Conservation (phyloP, 2,888 invertebrate species). For the Dysmachus trigonus region DNA sequence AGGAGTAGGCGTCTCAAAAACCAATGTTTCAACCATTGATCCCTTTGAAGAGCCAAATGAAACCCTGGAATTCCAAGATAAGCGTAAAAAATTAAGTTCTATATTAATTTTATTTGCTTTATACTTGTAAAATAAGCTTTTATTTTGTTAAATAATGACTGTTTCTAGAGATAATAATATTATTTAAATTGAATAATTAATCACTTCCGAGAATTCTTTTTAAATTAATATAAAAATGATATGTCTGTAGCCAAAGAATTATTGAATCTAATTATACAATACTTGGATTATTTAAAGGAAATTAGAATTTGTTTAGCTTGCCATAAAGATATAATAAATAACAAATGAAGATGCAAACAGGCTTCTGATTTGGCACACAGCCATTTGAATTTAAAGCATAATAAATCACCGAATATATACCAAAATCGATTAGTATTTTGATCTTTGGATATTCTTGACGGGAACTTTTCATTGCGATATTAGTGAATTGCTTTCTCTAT, state of each 20-base stretch:
- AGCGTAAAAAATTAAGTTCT: background rate
- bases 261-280: background rate
- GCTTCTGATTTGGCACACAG: background rate
- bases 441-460: background rate
- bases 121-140: too few species aligned
- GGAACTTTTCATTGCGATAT: background rate
- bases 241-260: background rate
- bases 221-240: background rate
- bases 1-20: slow-evolving; percentile 82
- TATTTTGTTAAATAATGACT: too few species aligned
- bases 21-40: slow-evolving; percentile 93
- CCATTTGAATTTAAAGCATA: background rate
- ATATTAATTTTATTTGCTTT: too few species aligned
- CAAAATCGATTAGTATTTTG: background rate
- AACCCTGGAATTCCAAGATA: slow-evolving; percentile 72
- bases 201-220: too few species aligned
- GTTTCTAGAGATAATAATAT: too few species aligned
- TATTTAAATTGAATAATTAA: too few species aligned
- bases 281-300: background rate
- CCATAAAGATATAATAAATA: background rate
- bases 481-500: background rate
- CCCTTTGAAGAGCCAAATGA: slow-evolving; percentile 94
- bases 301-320: background rate
- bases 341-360: background rate
- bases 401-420: slow-evolving; percentile 1